Percentiles rank a stretch among this genome's conserved stretches.
These are phyloP conservation scores for Acholoe squamosa DNA, from an alignment of 2,888 invertebrate species.

Conservation along the genomic window DNA sequence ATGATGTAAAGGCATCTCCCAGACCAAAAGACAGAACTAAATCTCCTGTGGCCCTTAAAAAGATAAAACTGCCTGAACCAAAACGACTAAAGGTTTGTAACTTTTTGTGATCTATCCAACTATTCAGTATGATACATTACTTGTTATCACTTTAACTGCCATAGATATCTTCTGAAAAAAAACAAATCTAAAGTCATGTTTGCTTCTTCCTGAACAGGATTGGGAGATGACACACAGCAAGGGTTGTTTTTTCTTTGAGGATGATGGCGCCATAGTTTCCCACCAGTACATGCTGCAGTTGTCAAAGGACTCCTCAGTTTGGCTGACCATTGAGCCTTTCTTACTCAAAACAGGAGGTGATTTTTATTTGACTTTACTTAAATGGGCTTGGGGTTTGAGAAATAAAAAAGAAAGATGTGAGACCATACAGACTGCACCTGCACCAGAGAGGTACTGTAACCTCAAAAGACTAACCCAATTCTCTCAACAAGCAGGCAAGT, in stretches of 20 bases:
- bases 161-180: too few relatives aligned
- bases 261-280: slow-evolving; percentile 75
- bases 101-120: too few relatives aligned
- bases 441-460: too few relatives aligned
- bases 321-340: slow-evolving; percentile 77
- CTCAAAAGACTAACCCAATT: too few relatives aligned
- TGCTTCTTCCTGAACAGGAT: slow-evolving; percentile 73
- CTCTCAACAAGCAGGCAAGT: too few relatives aligned
- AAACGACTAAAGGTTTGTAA: slow-evolving; percentile 75
- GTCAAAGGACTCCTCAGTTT: slow-evolving; percentile 75
- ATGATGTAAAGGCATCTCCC: slow-evolving; percentile 47
- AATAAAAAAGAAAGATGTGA: too few relatives aligned
- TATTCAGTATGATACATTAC: too few relatives aligned
- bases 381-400: too few relatives aligned
- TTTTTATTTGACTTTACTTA: not conserved
- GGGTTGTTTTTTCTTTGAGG: slow-evolving; percentile 81
- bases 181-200: too few relatives aligned
- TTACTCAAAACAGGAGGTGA: slow-evolving; percentile 66
- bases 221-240: slow-evolving; percentile 77
- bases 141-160: too few relatives aligned
- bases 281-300: slow-evolving; percentile 79
- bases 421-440: too few relatives aligned
- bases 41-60: slow-evolving; percentile 69
- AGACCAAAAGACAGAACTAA: slow-evolving; percentile 64
- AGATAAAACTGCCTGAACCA: slow-evolving; percentile 74